Base-by-base conservation (phyloP, 2,888 invertebrate species). In the Watsonalla binaria region DNA sequence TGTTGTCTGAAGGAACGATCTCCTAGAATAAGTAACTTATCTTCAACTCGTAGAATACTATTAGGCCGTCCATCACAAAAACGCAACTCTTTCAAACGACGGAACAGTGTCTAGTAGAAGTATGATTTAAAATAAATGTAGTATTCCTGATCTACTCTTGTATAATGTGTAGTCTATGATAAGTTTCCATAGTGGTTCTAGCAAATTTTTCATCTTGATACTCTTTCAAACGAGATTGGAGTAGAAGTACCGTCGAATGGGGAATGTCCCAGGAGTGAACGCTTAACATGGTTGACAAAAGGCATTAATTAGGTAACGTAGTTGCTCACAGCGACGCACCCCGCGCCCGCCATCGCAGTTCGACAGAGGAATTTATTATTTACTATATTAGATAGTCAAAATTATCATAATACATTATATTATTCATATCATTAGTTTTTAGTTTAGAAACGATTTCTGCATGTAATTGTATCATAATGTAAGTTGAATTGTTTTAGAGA, bases 401-500 rank as follows among this genome's bases (percentile, higher is more conserved):
- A 90, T 90, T 49, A 49, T 49, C 37, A 49, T 49, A 49, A 49
- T 49, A 49, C 49, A 49, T 42, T 90, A 61, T 85, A 84, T 80
- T 84, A 80, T 89, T 86, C 90, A 90, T 90, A 90, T 90, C 90
- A 90, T 89, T 90, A 90, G 90, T 74, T 89, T 85, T 85, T 89
- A 90, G 84, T 88, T 89, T 89, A 90, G 88, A 77, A 73, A 76
- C 78, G 78, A 80, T 82, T 84, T 82, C 80, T 74, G 75, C 76
- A 73, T 74, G 72, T 78, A 68, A 71, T 71, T 70, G 54, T 63
- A 70, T 62, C 9, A 5, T 69, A 75, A 76, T 80, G 76, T 81
- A 78, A 80, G 78, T 82, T 84, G 72, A 78, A 74, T 76, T 76
- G 69, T 67, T 79, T 78, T 71, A 67, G 70, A 56, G 66, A 75